A percentile compares a stretch with the other conserved stretches of the same genome.
These are phyloP conservation scores for Aythya baeri DNA, from an alignment of 2,113 vertebrate genomes.

Conservation along the genomic window DNA sequence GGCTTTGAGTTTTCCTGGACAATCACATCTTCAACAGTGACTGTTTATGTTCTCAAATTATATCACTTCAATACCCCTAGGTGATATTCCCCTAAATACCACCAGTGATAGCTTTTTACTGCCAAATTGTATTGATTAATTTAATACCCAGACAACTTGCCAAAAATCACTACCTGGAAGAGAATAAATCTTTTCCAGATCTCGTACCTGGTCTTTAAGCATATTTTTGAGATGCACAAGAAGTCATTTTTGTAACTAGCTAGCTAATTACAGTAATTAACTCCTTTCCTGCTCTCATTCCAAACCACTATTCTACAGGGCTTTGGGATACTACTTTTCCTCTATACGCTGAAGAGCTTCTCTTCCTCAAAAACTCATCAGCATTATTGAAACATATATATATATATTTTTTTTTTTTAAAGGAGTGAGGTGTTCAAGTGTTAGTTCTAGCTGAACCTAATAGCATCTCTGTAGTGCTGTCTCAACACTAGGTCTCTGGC, in stretches of 20 bases:
- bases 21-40: neutral
- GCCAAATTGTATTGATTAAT: neutral
- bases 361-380: neutral
- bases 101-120: neutral
- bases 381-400: neutral
- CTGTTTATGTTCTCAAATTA: neutral
- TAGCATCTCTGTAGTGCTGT: neutral
- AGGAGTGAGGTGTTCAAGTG: accelerated
- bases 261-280: neutral
- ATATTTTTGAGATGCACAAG: neutral
- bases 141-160: neutral
- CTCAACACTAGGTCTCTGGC: neutral
- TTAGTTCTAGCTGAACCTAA: neutral
- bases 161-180: neutral
- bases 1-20: neutral
- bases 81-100: too few relatives aligned
- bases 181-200: neutral
- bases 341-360: neutral
- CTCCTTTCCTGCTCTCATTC: neutral
- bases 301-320: neutral
- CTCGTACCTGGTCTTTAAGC: neutral
- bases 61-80: too few relatives aligned
- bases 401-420: neutral
- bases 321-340: neutral
- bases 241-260: neutral